Evolutionary conservation across 2,113 vertebrate species (phyloP), one percentile per base, ranked within the genome.

Genomic region (Ibidorhyncha struthersii): DNA sequence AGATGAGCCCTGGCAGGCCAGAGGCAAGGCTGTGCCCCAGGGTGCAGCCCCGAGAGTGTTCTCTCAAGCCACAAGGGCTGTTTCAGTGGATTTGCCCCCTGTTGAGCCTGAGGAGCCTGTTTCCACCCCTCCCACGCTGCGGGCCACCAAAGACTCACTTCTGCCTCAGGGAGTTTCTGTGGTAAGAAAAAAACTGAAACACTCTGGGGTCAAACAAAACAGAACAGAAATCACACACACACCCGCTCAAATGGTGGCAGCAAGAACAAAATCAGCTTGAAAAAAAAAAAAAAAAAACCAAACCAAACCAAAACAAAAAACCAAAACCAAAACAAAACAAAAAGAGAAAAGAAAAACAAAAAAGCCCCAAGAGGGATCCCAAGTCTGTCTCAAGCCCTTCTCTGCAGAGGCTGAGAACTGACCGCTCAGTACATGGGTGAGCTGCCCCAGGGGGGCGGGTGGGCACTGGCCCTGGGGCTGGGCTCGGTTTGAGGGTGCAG

Each of bases 381-480:
- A 3, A 18, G 6, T 19, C 55, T 10, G 3, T 10, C 38, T 77
- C 52, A 59, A 55, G 20, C 8, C 9, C 17, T 72, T 65, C 34
- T 22, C n/a, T 63, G 77, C 29, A 67, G 27, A 50, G 29, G 29
- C 86, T 89, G 83, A 82, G 47, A 84, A n/a, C 30, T 53, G 50
- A 12, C 25, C 2, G 1, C n/a, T 89, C 63, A 9, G 29, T 20
- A 30, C 59, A 40, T 1, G 30, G 55, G 8, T 41, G 71, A 56
- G 27, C 20, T 72, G 27, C 19, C 32, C 61, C 20, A 50, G n/a
- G n/a, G 7, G 8, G 18, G 14, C 12, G 58, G 36, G 15, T 49
- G 30, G 17, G 52, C 6, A 0, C n/a, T 67, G 45, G 12, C 40
- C 20, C 2, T n/a, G 26, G 21, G 8, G 10, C 0, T 0, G 1